phyloP scores from a whole-genome alignment of 2,113 vertebrate species.

The Motacilla tschutschensis region DNA sequence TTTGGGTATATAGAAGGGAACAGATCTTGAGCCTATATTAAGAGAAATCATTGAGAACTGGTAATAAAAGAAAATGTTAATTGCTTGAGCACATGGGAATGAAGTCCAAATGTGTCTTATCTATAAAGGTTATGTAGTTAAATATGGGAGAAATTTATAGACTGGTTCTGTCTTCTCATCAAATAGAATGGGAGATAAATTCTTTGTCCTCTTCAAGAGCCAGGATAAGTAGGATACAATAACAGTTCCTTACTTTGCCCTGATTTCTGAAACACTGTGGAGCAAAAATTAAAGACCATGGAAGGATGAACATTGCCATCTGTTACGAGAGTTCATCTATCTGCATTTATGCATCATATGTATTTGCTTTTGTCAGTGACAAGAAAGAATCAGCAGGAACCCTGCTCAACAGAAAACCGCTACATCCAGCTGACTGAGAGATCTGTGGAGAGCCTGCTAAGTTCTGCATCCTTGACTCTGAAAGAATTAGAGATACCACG shows the following conservation, averaged over 20 bases:
- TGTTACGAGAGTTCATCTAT: background rate
- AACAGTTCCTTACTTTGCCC: background rate
- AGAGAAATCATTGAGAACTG: background rate
- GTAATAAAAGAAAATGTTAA: background rate
- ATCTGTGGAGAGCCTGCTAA: conserved; percentile 58
- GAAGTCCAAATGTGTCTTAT: background rate
- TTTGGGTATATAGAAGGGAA: background rate
- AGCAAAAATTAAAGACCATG: background rate
- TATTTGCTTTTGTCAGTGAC: conserved; percentile 22
- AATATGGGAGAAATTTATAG: background rate
- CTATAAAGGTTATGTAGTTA: background rate
- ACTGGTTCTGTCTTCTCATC: background rate
- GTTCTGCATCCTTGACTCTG: conserved; percentile 7
- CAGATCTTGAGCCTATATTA: background rate
- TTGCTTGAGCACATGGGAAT: background rate
- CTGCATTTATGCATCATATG: background rate
- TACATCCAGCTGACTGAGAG: conserved; percentile 51
- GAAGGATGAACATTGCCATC: background rate
- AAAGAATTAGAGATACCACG: conserved; percentile 65
- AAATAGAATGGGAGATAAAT: background rate
- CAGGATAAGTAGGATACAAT: background rate
- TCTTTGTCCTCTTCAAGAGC: background rate
- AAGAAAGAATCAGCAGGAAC: background rate
- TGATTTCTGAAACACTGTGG: background rate
- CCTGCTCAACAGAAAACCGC: background rate